Conservation (phyloP, 2,797 vertebrate genomes). For the Phrynocephalus vlangalii region DNA sequence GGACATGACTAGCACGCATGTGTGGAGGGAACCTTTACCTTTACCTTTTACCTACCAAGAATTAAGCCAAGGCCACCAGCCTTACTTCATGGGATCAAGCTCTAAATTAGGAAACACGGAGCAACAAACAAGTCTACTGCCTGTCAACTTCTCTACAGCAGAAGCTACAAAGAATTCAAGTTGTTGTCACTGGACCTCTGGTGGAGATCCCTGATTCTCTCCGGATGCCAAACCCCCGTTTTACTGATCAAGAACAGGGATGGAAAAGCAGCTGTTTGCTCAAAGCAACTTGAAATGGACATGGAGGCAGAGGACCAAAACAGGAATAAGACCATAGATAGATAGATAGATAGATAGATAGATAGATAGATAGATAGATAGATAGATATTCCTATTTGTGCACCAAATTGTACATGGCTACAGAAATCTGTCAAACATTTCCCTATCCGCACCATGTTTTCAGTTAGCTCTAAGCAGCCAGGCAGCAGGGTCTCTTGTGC, state of each 20-base stretch:
- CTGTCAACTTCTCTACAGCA: neutral
- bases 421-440: slow-evolving; percentile 2
- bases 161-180: neutral
- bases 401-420: neutral
- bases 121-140: neutral
- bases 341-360: no score
- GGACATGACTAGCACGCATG: no score
- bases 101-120: slow-evolving; percentile 47
- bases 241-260: neutral
- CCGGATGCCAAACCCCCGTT: neutral
- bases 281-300: neutral
- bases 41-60: slow-evolving; percentile 40
- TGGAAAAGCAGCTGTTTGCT: neutral
- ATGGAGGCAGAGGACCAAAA: neutral
- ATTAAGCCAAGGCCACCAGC: slow-evolving; percentile 27
- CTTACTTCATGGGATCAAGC: slow-evolving; percentile 45
- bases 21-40: no score
- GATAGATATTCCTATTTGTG: no score
- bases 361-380: no score
- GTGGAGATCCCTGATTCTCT: neutral
- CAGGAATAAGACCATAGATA: neutral
- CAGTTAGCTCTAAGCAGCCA: neutral
- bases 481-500: neutral
- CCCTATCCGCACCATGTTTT: neutral
- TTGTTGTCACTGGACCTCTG: neutral